A percentile compares a stretch with the other conserved stretches of the same genome.
Conservation (phyloP, 1,140 invertebrate genomes). For the Ceratosolen fusciceps region DNA sequence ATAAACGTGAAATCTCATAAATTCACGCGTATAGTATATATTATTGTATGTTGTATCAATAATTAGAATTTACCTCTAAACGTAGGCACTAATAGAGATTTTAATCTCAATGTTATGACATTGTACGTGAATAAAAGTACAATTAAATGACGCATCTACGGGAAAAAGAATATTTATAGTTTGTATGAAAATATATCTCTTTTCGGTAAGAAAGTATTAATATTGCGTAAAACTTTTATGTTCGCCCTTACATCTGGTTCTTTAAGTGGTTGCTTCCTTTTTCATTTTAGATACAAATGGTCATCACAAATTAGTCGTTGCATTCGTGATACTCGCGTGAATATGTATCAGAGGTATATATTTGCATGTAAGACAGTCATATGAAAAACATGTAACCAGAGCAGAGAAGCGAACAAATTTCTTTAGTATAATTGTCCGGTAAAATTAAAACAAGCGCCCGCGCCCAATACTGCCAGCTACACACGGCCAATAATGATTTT, state of each 20-base stretch:
- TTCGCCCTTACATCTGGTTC: conserved; percentile 58
- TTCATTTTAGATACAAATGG: conserved; percentile 65
- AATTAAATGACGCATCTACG: not conserved
- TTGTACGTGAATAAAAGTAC: not conserved
- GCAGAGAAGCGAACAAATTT: not conserved
- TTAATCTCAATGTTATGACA: conserved; percentile 8
- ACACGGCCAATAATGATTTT: conserved; percentile 32
- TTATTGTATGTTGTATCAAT: not conserved
- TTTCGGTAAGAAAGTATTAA: conserved; percentile 2
- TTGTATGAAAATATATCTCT: not conserved
- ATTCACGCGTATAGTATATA: not conserved
- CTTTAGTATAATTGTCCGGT: not conserved
- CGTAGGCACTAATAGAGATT: conserved; percentile 30
- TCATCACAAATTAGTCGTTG: conserved; percentile 49
- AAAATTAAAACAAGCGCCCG: conserved; percentile 26
- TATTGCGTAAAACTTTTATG: not conserved
- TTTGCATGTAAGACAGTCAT: conserved; percentile 18
- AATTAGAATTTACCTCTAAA: conserved; percentile 13
- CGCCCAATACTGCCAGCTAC: not conserved
- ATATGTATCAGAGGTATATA: conserved; percentile 39
- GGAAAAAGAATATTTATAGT: not conserved
- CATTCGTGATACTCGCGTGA: conserved; percentile 30
- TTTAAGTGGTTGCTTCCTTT: conserved; percentile 64
- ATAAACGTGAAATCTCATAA: not conserved
- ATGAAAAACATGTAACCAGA: not conserved